Evolutionary conservation across 2,113 vertebrate genomes (phyloP).

Genomic region (Sisor rabdophorus): DNA sequence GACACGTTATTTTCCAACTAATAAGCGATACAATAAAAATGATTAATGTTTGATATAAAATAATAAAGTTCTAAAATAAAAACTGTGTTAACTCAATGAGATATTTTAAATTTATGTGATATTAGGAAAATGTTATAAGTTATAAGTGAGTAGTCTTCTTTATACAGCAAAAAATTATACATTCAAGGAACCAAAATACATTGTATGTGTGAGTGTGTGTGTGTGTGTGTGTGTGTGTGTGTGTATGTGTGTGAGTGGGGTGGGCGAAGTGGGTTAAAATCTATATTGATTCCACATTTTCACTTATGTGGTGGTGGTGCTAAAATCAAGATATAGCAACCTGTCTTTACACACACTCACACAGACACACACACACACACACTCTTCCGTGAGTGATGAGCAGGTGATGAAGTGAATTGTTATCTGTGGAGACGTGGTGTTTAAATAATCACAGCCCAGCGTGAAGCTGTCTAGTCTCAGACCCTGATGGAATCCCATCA

Average conservation of each 20-base stretch:
- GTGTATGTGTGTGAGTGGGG: no score
- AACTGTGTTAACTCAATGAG: background rate
- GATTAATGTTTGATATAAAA: no score
- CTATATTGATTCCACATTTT: background rate
- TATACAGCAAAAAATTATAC: background rate
- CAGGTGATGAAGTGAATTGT: slow-evolving; percentile 44
- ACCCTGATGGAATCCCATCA: slow-evolving; percentile 44
- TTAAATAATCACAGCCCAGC: slow-evolving; percentile 43
- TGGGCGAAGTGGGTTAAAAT: background rate
- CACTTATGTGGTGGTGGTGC: background rate
- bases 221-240: background rate
- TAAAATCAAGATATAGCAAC: slow-evolving; percentile 13
- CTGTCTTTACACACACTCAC: slow-evolving; percentile 29
- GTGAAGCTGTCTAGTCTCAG: slow-evolving; percentile 40
- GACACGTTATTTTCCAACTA: no score
- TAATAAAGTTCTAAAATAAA: no score
- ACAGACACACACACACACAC: slow-evolving; percentile 35
- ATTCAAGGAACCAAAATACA: background rate
- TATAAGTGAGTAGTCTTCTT: background rate
- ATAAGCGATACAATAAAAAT: no score
- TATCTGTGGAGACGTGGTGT: slow-evolving; percentile 19
- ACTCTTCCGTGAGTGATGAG: background rate
- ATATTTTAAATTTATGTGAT: background rate
- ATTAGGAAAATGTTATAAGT: background rate
- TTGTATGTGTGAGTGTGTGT: background rate